These are phyloP conservation scores for Calliphora vomitoria DNA, from an alignment of 2,888 invertebrate species.

Conservation along the genomic window DNA sequence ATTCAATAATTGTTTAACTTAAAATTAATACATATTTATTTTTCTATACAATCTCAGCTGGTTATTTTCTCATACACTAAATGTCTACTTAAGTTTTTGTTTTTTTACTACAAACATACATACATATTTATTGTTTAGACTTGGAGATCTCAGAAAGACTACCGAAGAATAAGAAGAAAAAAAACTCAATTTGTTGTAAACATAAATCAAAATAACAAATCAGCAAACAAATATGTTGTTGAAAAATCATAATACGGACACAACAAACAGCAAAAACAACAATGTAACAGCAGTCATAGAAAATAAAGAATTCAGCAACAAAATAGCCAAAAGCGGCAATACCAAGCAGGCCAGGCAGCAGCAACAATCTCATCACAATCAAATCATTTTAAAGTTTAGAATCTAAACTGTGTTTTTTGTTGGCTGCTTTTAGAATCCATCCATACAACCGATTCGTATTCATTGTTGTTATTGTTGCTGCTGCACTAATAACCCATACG, in stretches of 20 bases:
- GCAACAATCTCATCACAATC: conserved; percentile 17
- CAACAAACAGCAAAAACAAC: conserved; percentile 20
- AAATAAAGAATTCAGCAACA: not conserved
- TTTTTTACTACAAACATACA: not conserved
- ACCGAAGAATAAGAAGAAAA: not conserved
- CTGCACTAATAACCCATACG: conserved; percentile 72
- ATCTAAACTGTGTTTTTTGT: conserved; percentile 7
- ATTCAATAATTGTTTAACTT: too few relatives aligned
- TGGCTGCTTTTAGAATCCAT: not conserved
- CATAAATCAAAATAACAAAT: conserved; percentile 62
- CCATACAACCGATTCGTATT: not conserved
- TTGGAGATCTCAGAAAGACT: conserved; percentile 30
- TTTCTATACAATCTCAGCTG: conserved; percentile 6
- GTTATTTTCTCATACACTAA: conserved; percentile 50
- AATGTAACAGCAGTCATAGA: not conserved
- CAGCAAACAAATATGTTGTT: conserved; percentile 42
- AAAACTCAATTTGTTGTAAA: not conserved
- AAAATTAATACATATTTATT: conserved; percentile 16
- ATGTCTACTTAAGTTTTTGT: conserved; percentile 4
- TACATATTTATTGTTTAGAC: not conserved
- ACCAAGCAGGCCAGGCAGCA: not conserved
- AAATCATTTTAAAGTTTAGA: not conserved
- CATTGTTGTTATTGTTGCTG: conserved; percentile 21
- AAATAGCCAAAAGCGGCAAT: not conserved
- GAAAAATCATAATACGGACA: conserved; percentile 26